Evolutionary conservation across 2,888 invertebrate genomes (phyloP), one percentile per base, ranked within the genome.

Genomic region (Oligia strigilis): DNA sequence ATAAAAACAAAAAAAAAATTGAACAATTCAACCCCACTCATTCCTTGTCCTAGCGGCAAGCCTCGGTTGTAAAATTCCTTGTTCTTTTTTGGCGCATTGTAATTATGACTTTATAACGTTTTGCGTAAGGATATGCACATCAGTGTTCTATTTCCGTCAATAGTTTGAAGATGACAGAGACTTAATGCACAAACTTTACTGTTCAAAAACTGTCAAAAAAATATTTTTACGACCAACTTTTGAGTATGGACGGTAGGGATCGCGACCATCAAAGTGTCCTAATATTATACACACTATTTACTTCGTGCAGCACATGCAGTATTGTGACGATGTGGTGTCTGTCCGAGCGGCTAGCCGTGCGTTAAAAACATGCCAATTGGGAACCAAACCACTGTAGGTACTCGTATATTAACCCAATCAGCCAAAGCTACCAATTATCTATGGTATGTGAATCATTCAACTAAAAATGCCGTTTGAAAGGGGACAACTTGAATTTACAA

Each of bases 351-450:
- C 84, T 83, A 88, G 90, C 85, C 91, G 93, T 94, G 93, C 93
- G 13, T 90, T 90, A 87, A 88, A 70, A 92, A 89, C 94, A 95
- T 95, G 94, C 94, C 92, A 94, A 94, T 94, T 94, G 93, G 93
- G 94, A 92, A 92, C 89, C 82, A 92, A 92, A 92, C 92, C 89
- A 91, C 91, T 91, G 93, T n/a, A n/a, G n/a, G n/a, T 90, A 49
- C 49, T 49, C 49, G 13, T 49, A 88, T 87, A 92, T 89, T 89
- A 87, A 93, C 93, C 94, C 94, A 94, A 94, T 94, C 94, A 94
- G 94, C 94, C 93, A 95, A 90, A 87, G 94, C 92, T 90, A 91
- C 91, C 91, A 90, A 90, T 89, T 70, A 58, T 62, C 78, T 84
- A 86, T 69, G 66, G 52, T 67, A 52, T 6, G 52, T 76, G 17